Evolutionary conservation across 2,888 invertebrate genomes (phyloP).

Genomic region (Rosalia funebris): DNA sequence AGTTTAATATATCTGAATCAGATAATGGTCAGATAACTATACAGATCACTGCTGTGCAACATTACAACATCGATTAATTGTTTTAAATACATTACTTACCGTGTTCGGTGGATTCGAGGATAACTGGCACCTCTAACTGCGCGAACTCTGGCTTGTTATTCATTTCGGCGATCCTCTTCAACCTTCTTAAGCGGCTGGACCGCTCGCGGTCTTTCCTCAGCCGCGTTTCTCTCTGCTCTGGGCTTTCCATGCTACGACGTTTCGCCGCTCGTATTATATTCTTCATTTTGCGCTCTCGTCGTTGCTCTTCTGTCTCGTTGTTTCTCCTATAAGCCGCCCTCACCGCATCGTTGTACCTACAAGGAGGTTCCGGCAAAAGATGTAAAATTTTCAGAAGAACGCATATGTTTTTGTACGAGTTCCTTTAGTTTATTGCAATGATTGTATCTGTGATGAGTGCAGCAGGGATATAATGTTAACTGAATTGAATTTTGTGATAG

Average conservation of each 20-base stretch:
- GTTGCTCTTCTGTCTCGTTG: conserved; percentile 27
- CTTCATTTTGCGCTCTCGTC: conserved; percentile 22
- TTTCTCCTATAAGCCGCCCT: conserved; percentile 26
- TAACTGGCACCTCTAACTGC: neutral
- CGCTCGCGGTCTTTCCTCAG: conserved; percentile 25
- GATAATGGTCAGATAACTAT: no score
- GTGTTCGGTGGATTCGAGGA: neutral
- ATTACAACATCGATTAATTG: no score
- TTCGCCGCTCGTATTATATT: conserved; percentile 23
- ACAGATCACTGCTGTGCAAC: no score
- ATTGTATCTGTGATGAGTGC: no score
- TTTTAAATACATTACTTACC: no score
- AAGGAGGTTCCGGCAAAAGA: neutral
- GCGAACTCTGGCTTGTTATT: neutral
- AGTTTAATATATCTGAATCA: no score
- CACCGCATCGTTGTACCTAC: conserved; percentile 29
- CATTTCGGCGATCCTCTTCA: conserved; percentile 23
- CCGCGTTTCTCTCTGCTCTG: conserved; percentile 19
- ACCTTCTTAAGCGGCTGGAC: conserved; percentile 15
- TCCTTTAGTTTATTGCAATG: no score
- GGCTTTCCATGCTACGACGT: conserved; percentile 24
- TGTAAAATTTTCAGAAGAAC: neutral
- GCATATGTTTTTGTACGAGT: no score
- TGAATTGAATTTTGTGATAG: no score
- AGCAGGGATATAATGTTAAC: no score